These are phyloP conservation scores for Zaprionus gabonicus DNA, from an alignment of 1,140 invertebrate genomes.

Conservation along the genomic window DNA sequence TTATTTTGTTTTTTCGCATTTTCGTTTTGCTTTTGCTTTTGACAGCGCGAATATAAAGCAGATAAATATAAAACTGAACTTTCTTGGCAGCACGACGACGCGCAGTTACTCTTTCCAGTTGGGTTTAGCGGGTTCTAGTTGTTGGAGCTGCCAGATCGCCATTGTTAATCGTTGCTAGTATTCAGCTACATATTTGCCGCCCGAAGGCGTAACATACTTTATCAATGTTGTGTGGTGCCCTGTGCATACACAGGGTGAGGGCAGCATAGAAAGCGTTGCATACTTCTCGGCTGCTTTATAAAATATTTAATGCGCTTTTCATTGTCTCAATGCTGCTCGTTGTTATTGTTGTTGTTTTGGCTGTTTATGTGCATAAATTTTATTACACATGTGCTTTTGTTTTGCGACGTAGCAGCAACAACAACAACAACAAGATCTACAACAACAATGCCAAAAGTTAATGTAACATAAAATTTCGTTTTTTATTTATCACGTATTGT, in stretches of 20 bases:
- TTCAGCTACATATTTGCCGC: not conserved
- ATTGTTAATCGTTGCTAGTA: too few relatives aligned
- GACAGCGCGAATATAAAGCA: not conserved
- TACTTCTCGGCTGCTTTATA: slow-evolving; percentile 67
- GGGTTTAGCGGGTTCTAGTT: too few relatives aligned
- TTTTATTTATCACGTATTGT: slow-evolving; percentile 68
- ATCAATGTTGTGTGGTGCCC: not conserved
- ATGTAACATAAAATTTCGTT: slow-evolving; percentile 77
- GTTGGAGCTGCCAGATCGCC: too few relatives aligned
- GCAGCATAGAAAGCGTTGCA: slow-evolving; percentile 23
- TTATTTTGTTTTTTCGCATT: not conserved
- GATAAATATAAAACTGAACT: not conserved
- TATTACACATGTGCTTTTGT: slow-evolving; percentile 74
- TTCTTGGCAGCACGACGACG: not conserved
- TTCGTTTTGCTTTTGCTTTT: slow-evolving; percentile 1
- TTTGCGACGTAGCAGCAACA: slow-evolving; percentile 54
- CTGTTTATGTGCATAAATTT: slow-evolving; percentile 76
- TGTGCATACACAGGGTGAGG: not conserved
- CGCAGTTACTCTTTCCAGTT: not conserved
- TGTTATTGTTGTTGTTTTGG: slow-evolving; percentile 31
- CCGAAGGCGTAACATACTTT: not conserved
- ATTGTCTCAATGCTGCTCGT: slow-evolving; percentile 59
- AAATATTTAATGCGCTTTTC: slow-evolving; percentile 78
- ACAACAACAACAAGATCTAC: slow-evolving; percentile 30
- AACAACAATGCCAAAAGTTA: slow-evolving; percentile 53